phyloP scores from a whole-genome alignment of 2,797 vertebrate genomes.

The Sebastes vulpes region DNA sequence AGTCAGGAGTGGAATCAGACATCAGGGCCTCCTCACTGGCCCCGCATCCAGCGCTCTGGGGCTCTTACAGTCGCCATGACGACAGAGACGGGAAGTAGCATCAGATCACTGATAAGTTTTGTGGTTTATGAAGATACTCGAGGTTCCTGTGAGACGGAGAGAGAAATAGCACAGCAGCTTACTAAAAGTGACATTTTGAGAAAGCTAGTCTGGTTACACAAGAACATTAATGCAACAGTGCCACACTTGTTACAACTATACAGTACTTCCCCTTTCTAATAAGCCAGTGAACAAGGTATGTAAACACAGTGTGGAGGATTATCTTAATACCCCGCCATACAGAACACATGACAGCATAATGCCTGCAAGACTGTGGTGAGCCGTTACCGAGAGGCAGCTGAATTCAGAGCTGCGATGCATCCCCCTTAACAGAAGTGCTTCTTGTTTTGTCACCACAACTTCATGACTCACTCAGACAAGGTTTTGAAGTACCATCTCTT shows the following conservation, averaged over 20 bases:
- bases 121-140: not conserved
- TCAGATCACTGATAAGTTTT: slow-evolving; percentile 13
- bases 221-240: slow-evolving; percentile 24
- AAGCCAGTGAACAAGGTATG: slow-evolving; percentile 47
- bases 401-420: not conserved
- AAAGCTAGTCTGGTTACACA: slow-evolving; percentile 1
- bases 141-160: slow-evolving; percentile 24
- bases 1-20: slow-evolving; percentile 17
- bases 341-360: slow-evolving; percentile 74
- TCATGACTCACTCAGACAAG: not conserved
- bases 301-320: slow-evolving; percentile 71
- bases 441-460: not conserved
- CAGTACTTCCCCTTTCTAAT: slow-evolving; percentile 44
- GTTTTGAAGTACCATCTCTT: not conserved
- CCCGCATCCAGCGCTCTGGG: not conserved
- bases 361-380: slow-evolving; percentile 37
- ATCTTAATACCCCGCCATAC: slow-evolving; percentile 64
- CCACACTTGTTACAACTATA: not conserved
- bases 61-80: slow-evolving; percentile 34
- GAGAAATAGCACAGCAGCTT: not conserved
- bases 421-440: not conserved
- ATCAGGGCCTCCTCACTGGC: slow-evolving; percentile 34
- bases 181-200: not conserved
- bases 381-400: not conserved
- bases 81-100: slow-evolving; percentile 40